These are phyloP conservation scores for Eurystomus gularis DNA, from an alignment of 2,113 vertebrate species.

Conservation along the genomic window DNA sequence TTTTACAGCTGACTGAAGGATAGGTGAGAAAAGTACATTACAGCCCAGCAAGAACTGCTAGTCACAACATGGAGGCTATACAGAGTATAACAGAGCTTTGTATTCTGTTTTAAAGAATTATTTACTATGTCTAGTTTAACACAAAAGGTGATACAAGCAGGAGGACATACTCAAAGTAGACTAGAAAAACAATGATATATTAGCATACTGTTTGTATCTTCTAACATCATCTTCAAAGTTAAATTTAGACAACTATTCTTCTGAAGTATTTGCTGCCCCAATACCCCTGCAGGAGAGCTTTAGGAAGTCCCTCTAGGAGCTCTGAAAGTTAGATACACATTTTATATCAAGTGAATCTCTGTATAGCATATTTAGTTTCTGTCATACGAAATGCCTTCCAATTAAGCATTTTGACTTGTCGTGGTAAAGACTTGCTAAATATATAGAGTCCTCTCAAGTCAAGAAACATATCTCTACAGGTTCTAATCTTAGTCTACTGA, in stretches of 20 bases:
- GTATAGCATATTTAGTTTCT: background rate
- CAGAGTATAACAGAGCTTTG: background rate
- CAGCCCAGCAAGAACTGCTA: background rate
- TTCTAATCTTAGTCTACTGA: background rate
- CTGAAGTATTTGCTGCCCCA: background rate
- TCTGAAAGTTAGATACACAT: background rate
- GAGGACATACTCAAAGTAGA: background rate
- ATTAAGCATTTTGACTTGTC: background rate
- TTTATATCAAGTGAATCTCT: background rate
- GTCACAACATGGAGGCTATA: background rate
- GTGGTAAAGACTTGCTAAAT: background rate
- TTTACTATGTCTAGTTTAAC: background rate
- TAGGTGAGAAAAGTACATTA: background rate
- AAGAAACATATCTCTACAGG: background rate
- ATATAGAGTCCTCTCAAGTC: background rate
- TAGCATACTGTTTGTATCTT: background rate
- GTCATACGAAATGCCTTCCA: background rate
- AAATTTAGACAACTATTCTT: background rate
- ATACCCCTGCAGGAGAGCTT: background rate
- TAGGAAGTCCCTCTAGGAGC: background rate
- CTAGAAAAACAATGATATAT: background rate
- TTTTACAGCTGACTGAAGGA: background rate
- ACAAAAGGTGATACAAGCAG: background rate
- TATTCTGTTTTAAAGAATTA: background rate
- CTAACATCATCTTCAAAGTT: background rate